Conservation (phyloP, 1,140 invertebrate genomes). For the Chironomus striatipennis region DNA sequence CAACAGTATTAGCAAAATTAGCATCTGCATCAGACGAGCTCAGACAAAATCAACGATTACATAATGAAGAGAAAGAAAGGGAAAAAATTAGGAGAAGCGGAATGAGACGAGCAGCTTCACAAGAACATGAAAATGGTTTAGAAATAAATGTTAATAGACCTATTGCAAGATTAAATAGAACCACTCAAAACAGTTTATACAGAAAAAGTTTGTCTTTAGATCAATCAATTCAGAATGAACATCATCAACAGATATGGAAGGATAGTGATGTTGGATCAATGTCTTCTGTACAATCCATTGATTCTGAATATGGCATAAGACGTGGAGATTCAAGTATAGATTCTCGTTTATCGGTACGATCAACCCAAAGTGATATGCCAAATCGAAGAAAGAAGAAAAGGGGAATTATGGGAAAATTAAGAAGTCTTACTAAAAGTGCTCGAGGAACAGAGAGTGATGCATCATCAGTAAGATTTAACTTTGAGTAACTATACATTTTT, state of each 20-base stretch:
- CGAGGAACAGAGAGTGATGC: slow-evolving; percentile 41
- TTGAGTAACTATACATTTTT: not conserved
- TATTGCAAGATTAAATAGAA: slow-evolving; percentile 38
- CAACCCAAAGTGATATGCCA: slow-evolving; percentile 72
- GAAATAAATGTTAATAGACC: slow-evolving; percentile 31
- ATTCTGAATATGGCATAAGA: slow-evolving; percentile 45
- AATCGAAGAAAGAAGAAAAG: slow-evolving; percentile 72
- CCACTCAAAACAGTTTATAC: slow-evolving; percentile 48
- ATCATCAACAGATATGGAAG: slow-evolving; percentile 50
- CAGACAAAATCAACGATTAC: slow-evolving; percentile 41
- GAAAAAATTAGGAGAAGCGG: slow-evolving; percentile 39
- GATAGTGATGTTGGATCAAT: slow-evolving; percentile 63
- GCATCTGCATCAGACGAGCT: slow-evolving; percentile 46
- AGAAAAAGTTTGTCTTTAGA: slow-evolving; percentile 68
- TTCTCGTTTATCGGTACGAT: slow-evolving; percentile 67
- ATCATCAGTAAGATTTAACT: slow-evolving; percentile 33
- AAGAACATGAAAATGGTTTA: slow-evolving; percentile 36
- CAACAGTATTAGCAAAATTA: slow-evolving; percentile 38
- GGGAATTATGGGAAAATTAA: slow-evolving; percentile 73
- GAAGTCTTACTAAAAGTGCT: slow-evolving; percentile 74
- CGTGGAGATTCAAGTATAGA: slow-evolving; percentile 40
- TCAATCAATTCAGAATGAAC: slow-evolving; percentile 49
- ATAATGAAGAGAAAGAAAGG: slow-evolving; percentile 44
- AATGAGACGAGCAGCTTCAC: slow-evolving; percentile 42
- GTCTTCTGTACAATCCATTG: slow-evolving; percentile 67